These are phyloP conservation scores for Leucophenga montana DNA, from an alignment of 2,888 invertebrate genomes.

Conservation along the genomic window DNA sequence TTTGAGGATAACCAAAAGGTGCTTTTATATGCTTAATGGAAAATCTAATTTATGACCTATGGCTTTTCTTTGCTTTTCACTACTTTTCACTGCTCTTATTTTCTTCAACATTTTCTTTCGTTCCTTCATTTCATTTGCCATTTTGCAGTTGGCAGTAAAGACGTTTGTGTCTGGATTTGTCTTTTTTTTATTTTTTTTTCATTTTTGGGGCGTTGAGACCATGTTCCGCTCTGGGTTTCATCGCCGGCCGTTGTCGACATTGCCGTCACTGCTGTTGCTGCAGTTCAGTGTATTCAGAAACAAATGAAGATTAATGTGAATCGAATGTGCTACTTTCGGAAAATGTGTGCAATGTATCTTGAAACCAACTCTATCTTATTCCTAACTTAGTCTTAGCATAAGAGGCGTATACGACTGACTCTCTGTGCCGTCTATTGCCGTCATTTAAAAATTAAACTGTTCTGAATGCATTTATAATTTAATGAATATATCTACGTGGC, in stretches of 20 bases:
- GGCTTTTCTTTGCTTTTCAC: constrained; percentile 54
- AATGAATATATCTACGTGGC: constrained; percentile 51
- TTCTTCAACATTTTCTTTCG: constrained; percentile 6
- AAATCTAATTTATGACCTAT: constrained; percentile 66
- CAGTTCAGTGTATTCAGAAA: constrained; percentile 63
- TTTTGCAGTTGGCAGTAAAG: constrained; percentile 59
- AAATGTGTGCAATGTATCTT: constrained; percentile 26
- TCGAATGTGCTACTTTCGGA: constrained; percentile 65
- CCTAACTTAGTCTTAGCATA: background rate
- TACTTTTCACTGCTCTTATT: constrained; percentile 61
- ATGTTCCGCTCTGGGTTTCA: constrained; percentile 11
- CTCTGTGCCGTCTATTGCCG: constrained; percentile 49
- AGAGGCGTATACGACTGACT: background rate
- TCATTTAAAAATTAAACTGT: constrained; percentile 66
- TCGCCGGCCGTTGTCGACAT: background rate
- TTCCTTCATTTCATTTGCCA: constrained; percentile 31
- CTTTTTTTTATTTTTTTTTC: constrained; percentile 50
- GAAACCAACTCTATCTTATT: constrained; percentile 20
- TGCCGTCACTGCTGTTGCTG: background rate
- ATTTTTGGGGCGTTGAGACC: background rate
- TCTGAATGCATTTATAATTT: constrained; percentile 68
- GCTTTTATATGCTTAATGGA: constrained; percentile 67
- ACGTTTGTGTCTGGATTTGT: constrained; percentile 65
- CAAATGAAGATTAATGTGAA: constrained; percentile 67
- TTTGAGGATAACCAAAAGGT: constrained; percentile 67